Percentiles rank a stretch among this genome's conserved stretches.
Evolutionary conservation across 2,888 invertebrate species (phyloP).

Genomic region (Apomyelois bistriatella): DNA sequence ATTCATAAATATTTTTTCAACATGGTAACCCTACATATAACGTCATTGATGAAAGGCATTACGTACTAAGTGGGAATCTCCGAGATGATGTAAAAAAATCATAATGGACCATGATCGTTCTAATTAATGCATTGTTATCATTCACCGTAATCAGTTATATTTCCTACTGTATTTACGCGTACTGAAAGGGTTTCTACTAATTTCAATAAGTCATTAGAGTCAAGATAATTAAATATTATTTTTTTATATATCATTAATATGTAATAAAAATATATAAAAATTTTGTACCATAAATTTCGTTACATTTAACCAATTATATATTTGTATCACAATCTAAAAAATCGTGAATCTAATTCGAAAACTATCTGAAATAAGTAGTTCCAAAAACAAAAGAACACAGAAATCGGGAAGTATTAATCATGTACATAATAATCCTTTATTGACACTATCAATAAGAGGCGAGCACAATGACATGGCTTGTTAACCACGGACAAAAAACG

Average conservation of each 20-base stretch:
- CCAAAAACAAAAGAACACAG: constrained; percentile 32
- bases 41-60: constrained; percentile 54
- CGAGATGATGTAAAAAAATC: constrained; percentile 25
- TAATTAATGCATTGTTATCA: constrained; percentile 14
- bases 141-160: constrained; percentile 6
- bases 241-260: no score
- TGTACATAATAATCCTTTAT: constrained; percentile 58
- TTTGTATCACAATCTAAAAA: no score
- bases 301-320: no score
- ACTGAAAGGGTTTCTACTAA: not conserved
- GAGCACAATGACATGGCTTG: constrained; percentile 62
- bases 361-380: constrained; percentile 3
- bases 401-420: constrained; percentile 48
- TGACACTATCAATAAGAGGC: constrained; percentile 65
- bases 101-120: constrained; percentile 17
- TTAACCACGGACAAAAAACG: constrained; percentile 66
- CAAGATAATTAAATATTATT: no score
- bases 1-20: no score
- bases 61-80: constrained; percentile 55
- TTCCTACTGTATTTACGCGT: not conserved
- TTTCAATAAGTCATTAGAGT: not conserved
- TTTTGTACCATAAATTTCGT: no score
- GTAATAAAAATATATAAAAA: no score
- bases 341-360: not conserved
- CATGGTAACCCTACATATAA: constrained; percentile 28